Evolutionary conservation across 2,113 vertebrate genomes (phyloP).

Genomic region (Blennius ocellaris): DNA sequence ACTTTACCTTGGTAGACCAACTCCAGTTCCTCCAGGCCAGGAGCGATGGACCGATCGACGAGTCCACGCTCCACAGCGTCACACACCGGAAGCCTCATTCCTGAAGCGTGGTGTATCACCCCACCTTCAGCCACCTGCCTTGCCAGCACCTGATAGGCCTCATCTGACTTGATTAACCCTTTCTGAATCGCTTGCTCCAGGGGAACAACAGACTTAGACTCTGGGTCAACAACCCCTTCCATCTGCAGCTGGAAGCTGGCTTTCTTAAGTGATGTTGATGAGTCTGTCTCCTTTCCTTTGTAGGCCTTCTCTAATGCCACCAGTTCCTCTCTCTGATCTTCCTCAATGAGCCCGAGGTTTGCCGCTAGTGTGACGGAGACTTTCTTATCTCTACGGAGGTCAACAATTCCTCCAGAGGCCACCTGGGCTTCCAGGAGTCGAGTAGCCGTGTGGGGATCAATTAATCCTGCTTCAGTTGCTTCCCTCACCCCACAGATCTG

Average conservation of each 20-base stretch:
- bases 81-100: conserved; percentile 88
- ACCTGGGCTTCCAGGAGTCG: conserved; percentile 93
- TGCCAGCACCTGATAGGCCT: conserved; percentile 84
- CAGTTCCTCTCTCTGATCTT: conserved; percentile 82
- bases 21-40: conserved; percentile 86
- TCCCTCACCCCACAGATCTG: conserved; percentile 85
- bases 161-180: conserved; percentile 82
- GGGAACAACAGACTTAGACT: conserved; percentile 82
- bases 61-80: conserved; percentile 86
- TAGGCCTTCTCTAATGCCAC: conserved; percentile 90
- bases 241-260: conserved; percentile 90
- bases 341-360: conserved; percentile 89
- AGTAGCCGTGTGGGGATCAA: conserved; percentile 86
- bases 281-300: conserved; percentile 85
- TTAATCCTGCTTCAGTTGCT: conserved; percentile 86
- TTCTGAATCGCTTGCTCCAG: conserved; percentile 84
- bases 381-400: conserved; percentile 89
- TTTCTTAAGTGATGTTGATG: conserved; percentile 80
- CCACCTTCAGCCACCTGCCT: conserved; percentile 92
- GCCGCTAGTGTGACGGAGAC: conserved; percentile 93
- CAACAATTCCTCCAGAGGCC: conserved; percentile 92
- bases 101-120: conserved; percentile 90
- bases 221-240: conserved; percentile 88
- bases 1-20: conserved; percentile 74
- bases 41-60: conserved; percentile 78